Evolutionary conservation across 2,797 vertebrate species (phyloP).

Genomic region (Pristis pectinata): DNA sequence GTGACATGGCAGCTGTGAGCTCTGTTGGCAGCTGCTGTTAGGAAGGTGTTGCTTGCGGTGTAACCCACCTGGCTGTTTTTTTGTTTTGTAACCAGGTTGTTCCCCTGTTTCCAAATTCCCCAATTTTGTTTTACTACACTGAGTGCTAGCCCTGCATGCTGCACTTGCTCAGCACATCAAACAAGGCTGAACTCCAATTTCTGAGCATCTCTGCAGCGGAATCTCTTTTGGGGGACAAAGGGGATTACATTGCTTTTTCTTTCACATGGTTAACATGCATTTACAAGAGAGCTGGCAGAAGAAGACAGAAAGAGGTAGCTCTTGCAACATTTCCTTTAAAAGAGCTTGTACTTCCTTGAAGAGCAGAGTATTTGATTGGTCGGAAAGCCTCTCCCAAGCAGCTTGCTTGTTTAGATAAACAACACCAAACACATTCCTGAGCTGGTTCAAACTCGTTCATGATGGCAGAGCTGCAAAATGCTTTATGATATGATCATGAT

Average conservation of each 20-base stretch:
- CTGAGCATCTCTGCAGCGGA: not conserved
- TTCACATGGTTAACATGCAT: not conserved
- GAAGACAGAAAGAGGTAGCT: not conserved
- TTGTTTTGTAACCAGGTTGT: too few relatives aligned
- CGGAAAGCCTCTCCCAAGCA: not conserved
- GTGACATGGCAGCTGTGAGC: too few relatives aligned
- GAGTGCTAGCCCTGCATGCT: too few relatives aligned
- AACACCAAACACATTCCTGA: not conserved
- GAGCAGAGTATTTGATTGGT: not conserved
- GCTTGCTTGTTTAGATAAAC: not conserved
- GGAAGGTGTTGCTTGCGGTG: too few relatives aligned
- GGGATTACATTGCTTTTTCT: not conserved
- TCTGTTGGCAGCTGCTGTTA: too few relatives aligned
- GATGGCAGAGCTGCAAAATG: not conserved
- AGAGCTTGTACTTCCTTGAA: not conserved
- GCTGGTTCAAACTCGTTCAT: not conserved
- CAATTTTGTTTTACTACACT: too few relatives aligned
- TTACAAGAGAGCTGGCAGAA: not conserved
- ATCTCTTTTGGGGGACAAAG: not conserved
- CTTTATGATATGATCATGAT: not conserved
- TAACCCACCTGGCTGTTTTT: too few relatives aligned
- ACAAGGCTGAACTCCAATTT: not conserved
- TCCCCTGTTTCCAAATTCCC: too few relatives aligned
- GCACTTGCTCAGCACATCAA: too few relatives aligned
- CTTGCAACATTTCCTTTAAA: not conserved